A percentile compares a stretch with the other conserved stretches of the same genome.
Evolutionary conservation across 2,888 invertebrate species (phyloP).

Genomic region (Trichopoda pennipes): DNA sequence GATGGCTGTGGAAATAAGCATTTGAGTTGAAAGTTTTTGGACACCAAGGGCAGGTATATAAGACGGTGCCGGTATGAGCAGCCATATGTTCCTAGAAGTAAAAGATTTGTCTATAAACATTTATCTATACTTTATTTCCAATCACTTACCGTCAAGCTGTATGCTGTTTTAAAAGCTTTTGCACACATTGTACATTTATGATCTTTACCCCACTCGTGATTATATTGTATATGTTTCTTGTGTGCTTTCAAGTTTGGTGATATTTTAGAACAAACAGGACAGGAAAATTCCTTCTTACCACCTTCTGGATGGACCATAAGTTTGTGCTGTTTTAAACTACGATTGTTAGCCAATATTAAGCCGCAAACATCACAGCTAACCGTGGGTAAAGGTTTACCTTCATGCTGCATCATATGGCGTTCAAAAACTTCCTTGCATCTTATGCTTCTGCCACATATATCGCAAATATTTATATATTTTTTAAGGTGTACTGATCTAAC

Average conservation of each 20-base stretch:
- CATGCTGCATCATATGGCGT: constrained; percentile 77
- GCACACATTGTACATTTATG: constrained; percentile 78
- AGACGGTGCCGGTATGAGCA: constrained; percentile 76
- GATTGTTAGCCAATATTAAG: constrained; percentile 74
- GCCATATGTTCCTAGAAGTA: constrained; percentile 77
- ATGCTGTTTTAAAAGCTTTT: constrained; percentile 78
- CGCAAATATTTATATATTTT: constrained; percentile 77
- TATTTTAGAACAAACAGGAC: constrained; percentile 75
- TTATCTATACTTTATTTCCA: background rate
- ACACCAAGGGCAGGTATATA: constrained; percentile 77
- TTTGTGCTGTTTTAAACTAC: constrained; percentile 77
- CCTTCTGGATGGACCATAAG: constrained; percentile 76
- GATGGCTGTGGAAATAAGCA: constrained; percentile 78
- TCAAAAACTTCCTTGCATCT: constrained; percentile 75
- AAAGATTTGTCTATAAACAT: background rate
- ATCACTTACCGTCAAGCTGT: constrained; percentile 75
- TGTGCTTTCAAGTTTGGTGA: constrained; percentile 76
- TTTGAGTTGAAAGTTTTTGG: constrained; percentile 78
- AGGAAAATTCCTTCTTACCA: constrained; percentile 75
- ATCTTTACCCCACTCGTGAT: constrained; percentile 75
- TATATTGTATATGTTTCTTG: constrained; percentile 76
- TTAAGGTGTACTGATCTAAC: constrained; percentile 76
- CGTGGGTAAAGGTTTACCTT: constrained; percentile 73
- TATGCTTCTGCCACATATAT: constrained; percentile 78
- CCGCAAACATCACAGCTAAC: constrained; percentile 77